Percentiles rank a stretch among this genome's conserved stretches.
Conservation (phyloP, 2,797 vertebrate species). For the Columba guinea region DNA sequence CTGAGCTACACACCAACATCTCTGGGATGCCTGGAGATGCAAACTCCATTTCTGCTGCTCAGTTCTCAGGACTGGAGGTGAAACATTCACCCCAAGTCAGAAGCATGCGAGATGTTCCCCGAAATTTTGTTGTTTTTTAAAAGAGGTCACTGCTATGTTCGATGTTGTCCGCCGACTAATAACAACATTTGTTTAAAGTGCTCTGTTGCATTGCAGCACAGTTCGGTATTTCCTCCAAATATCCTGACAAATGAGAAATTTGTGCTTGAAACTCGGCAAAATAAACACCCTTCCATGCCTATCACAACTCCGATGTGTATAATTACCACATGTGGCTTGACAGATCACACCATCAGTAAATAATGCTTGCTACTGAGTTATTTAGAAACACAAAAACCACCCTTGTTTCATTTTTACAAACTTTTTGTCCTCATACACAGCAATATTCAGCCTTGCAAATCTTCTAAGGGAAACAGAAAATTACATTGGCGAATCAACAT, state of each 20-base stretch:
- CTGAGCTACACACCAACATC: neutral
- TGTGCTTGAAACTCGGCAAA: neutral
- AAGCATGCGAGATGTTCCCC: neutral
- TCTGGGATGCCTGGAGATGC: neutral
- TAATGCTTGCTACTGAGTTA: neutral
- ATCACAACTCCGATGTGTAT: neutral
- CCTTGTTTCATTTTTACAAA: neutral
- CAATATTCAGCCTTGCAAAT: neutral
- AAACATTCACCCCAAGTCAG: neutral
- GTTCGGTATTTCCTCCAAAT: neutral
- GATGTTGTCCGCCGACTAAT: neutral
- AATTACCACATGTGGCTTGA: neutral
- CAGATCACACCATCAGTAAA: neutral
- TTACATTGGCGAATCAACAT: neutral
- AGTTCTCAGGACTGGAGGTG: neutral
- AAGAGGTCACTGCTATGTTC: neutral
- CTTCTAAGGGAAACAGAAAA: neutral
- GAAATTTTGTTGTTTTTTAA: neutral
- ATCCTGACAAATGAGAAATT: neutral
- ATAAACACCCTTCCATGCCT: neutral
- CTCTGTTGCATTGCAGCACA: neutral
- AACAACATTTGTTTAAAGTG: neutral
- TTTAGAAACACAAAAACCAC: neutral
- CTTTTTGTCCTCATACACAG: neutral
- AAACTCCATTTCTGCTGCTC: neutral